Evolutionary conservation across 2,888 invertebrate species (phyloP), one percentile per base, ranked within the genome.

Genomic region (Dendrolimus houi): DNA sequence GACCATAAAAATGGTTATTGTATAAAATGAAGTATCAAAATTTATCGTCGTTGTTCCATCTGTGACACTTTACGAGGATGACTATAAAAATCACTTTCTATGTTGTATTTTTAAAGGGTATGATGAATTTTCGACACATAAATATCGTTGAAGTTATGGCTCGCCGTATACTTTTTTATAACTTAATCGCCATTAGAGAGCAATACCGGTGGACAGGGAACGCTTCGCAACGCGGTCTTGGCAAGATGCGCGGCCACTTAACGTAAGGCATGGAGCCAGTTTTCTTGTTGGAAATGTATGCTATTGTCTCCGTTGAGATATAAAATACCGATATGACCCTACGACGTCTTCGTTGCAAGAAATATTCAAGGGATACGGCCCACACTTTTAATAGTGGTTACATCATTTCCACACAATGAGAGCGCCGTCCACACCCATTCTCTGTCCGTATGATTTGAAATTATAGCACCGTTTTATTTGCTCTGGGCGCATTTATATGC

Each of bases 371-470:
- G 88, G 87, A 88, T 86, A 88, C 89, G 74, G 77, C 90, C 90
- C 87, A 90, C 90, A 90, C 90, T 90, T 89, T 89, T 90, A 89
- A 90, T 90, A 88, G 90, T 81, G 86, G 88, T 89, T 89, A 88
- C 90, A 90, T 89, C 87, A 90, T 90, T 90, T 90, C 90, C 90
- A 90, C 90, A 90, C 90, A 90, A 90, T 90, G 89, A 89, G 87
- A 87, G 81, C 85, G 85, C 84, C 86, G 87, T 90, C 90, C 90
- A 90, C 90, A 89, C 90, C 90, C 90, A 90, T 89, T 90, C 90
- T 90, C 88, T 89, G 90, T 90, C 89, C 88, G 85, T 88, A 90
- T 89, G 90, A 90, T 90, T 90, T 90, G 90, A 90, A 89, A 90
- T 90, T 90, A 89, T 90, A 88, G 89, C 90, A 88, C 88, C 87